Evolutionary conservation across 2,113 vertebrate genomes (phyloP), one percentile per base, ranked within the genome.

Genomic region (Myxocyprinus asiaticus): DNA sequence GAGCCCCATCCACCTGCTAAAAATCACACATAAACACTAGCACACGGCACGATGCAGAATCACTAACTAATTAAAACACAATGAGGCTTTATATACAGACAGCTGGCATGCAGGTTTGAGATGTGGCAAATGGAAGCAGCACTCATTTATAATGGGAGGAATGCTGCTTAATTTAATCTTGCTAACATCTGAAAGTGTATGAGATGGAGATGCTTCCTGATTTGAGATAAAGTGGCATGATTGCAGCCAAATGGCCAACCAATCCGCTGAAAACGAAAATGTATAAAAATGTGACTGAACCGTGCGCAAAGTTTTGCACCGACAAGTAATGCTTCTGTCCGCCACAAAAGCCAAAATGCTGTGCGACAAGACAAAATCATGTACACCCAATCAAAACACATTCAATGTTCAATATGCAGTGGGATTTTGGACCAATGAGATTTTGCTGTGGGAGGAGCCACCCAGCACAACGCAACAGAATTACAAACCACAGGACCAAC

Each of bases 61-160:
- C 65, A 83, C 81, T 63, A 78, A 78, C 58, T 42, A 44, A 80
- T 71, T 48, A 67, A 68, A 69, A 81, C 85, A 58, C 81, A 83
- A 85, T 81, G 77, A 81, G 17, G 67, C 75, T 33, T 33, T 33
- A 33, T 33, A 1, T 33, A 33, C 22, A 33, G 3, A 33, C 47
- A n/a, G 42, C 50, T 10, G 14, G 50, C 55, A 62, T 15, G 50
- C 69, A 73, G 48, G 15, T 9, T 53, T 58, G 47, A 43, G 22
- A 51, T n/a, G 17, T 62, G 48, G 42, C n/a, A 82, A 63, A 71
- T 42, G 72, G 48, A 22, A 76, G 61, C 42, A 42, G 3, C 6
- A 17, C 67, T 67, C 44, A 77, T 56, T 22, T 53, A 74, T 78
- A 45, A 83, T 6, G n/a, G 64, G 43, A 79, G 65, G 62, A 70